Base-by-base conservation (phyloP, 2,888 invertebrate genomes). In the Ernsta delagoae region DNA sequence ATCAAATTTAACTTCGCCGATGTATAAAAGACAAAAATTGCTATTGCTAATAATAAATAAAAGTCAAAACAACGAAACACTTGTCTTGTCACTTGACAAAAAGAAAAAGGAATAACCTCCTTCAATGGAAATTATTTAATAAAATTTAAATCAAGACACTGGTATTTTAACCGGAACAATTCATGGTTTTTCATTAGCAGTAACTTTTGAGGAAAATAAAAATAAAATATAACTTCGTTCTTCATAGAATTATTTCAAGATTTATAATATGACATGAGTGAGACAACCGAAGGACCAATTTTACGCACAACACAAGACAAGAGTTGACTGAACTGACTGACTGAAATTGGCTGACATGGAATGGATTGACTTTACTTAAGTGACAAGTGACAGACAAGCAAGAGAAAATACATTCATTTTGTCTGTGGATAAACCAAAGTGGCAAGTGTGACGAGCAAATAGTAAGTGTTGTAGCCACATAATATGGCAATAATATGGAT, bases 11-110 rank as follows among this genome's bases (percentile, higher is more conserved):
- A 63, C 45, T 45, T 54, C 67, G 24, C 48, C 39, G 39, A 7
- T 59, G 8, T 12, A 53, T 59, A 48, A 50, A 9, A 9, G 39
- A 6, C 39, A 70, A 67, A 67, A 65, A 61, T 70, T 56, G 60
- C 39, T 31, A 24, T 24, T 24, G 24, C 24, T 24, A 24, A 24
- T 24, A 24, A 24, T 24, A 24, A 67, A 50, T 62, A 69, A 61
- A 62, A 59, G 61, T 59, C 70, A 73, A 71, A 73, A 73, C 73
- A 71, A 66, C 45, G 69, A 73, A 69, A 70, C 70, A 73, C 66
- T 69, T 34, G 63, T 70, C 69, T 69, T 73, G 71, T 69, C 71
- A 71, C 69, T 70, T 73, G 73, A 71, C 73, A 70, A 66, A 70
- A 36, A 71, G 65, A 24, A 24, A 24, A 24, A 70, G 69, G 66